Evolutionary conservation across 1,140 invertebrate species (phyloP), one percentile per base, ranked within the genome.

Genomic region (Cylas formicarius): DNA sequence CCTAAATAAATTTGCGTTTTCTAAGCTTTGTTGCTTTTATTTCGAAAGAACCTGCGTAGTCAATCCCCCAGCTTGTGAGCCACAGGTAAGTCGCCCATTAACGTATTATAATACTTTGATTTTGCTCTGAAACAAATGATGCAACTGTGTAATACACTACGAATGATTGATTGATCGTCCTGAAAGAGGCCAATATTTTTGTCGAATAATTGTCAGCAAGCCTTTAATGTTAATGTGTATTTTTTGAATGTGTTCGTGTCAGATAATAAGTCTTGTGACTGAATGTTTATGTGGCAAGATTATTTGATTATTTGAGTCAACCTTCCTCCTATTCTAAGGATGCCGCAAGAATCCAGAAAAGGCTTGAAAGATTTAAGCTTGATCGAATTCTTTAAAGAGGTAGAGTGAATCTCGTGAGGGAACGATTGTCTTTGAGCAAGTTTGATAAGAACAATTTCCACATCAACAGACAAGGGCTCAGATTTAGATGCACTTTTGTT

Each of bases 1-100:
- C 63, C 60, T 2, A 63, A 20, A 27, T 65, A 58, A 36, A 26
- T 43, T 23, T 27, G 28, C 6, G 42, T 24, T 26, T 19, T 2
- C 42, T 23, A 6, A 23, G 13, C 8, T 7, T n/a, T 6, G 14
- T 10, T 9, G 38, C 37, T 26, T 39, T 42, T 4, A 53, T 32
- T 14, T 39, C 4, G 2, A 70, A 43, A 0, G 59, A 63, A 2
- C 62, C 65, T 0, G 54, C 58, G 16, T 57, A 65, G 45, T 67
- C 65, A 0, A 66, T 37, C 0, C 61, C 62, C 4, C 39, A 39
- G 8, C 48, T 33, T 7, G 26, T 17, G 48, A 10, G 35, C 18
- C 2, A 13, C 1, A 2, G 65, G 63, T 14, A 70, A 50, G 37
- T 65, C 33, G 6, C 52, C 61, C 65, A 70, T 66, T 14, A 32